Conservation (phyloP, 2,113 vertebrate genomes). For the Diglossa brunneiventris region DNA sequence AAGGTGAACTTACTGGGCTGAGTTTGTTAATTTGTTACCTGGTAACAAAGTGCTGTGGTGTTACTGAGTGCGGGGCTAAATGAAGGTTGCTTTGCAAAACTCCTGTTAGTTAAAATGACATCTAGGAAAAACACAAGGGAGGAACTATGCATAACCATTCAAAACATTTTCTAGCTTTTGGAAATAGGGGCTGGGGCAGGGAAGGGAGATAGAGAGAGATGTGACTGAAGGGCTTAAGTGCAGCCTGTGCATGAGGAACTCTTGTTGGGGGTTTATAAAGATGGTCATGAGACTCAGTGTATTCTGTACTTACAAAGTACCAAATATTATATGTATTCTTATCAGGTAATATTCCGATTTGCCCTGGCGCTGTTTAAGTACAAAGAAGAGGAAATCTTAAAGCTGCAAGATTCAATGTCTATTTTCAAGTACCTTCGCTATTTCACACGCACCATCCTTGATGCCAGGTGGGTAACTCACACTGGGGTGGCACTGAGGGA, state of each 20-base stretch:
- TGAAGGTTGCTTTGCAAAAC: not conserved
- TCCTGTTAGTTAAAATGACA: not conserved
- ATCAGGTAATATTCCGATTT: conserved; percentile 93
- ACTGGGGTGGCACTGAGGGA: not conserved
- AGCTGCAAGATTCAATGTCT: conserved; percentile 86
- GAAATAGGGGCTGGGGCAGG: not conserved
- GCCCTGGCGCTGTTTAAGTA: conserved; percentile 94
- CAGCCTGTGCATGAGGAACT: not conserved
- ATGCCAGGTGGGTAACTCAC: conserved; percentile 81
- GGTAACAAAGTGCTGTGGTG: not conserved
- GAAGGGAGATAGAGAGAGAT: not conserved
- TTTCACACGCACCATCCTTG: conserved; percentile 90
- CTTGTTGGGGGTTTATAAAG: not conserved
- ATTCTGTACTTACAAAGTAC: not conserved
- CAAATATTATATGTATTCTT: not conserved
- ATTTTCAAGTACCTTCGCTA: conserved; percentile 95
- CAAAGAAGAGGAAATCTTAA: conserved; percentile 95
- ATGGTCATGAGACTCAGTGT: not conserved
- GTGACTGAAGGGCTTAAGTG: not conserved
- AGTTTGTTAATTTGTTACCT: not conserved
- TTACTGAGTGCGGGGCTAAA: not conserved
- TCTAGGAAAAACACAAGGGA: not conserved
- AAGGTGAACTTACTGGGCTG: conserved; percentile 78
- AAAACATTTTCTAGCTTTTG: not conserved
- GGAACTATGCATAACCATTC: not conserved